These are phyloP conservation scores for Poeciliopsis retropinna DNA, from an alignment of 2,113 vertebrate genomes.

Conservation along the genomic window DNA sequence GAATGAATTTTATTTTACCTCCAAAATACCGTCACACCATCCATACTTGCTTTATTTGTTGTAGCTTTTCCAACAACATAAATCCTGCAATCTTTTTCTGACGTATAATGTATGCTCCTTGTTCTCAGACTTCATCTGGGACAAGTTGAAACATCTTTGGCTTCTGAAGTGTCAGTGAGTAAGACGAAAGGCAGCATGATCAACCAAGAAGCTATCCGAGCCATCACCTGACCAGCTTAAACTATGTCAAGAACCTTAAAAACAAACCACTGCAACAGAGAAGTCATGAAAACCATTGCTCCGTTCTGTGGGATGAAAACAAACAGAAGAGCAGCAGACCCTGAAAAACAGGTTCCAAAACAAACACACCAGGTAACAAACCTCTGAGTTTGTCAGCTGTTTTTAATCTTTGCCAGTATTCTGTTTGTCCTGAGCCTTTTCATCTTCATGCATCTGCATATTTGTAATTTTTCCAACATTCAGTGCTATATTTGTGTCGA, in stretches of 20 bases:
- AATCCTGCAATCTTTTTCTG: not conserved
- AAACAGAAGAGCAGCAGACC: constrained; percentile 34
- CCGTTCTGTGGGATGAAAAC: constrained; percentile 27
- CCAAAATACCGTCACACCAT: constrained; percentile 40
- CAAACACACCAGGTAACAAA: constrained; percentile 51
- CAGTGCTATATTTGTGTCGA: not conserved
- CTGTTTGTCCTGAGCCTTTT: not conserved
- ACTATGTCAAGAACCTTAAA: constrained; percentile 24
- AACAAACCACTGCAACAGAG: constrained; percentile 33
- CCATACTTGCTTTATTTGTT: constrained; percentile 10
- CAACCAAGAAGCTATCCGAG: not conserved
- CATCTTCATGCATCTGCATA: constrained; percentile 10
- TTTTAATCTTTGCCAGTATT: constrained; percentile 10
- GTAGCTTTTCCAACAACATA: constrained; percentile 6
- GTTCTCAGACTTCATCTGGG: constrained; percentile 14
- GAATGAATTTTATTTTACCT: constrained; percentile 27
- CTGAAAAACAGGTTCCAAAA: constrained; percentile 60
- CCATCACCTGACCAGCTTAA: constrained; percentile 19
- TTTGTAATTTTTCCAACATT: not conserved
- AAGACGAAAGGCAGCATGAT: constrained; percentile 47
- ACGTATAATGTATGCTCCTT: not conserved
- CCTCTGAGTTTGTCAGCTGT: constrained; percentile 14
- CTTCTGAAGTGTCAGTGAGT: constrained; percentile 52
- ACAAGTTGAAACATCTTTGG: constrained; percentile 71
- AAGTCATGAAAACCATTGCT: constrained; percentile 40